phyloP scores from a whole-genome alignment of 2,797 vertebrate genomes.

The Cryptoprocta ferox region DNA sequence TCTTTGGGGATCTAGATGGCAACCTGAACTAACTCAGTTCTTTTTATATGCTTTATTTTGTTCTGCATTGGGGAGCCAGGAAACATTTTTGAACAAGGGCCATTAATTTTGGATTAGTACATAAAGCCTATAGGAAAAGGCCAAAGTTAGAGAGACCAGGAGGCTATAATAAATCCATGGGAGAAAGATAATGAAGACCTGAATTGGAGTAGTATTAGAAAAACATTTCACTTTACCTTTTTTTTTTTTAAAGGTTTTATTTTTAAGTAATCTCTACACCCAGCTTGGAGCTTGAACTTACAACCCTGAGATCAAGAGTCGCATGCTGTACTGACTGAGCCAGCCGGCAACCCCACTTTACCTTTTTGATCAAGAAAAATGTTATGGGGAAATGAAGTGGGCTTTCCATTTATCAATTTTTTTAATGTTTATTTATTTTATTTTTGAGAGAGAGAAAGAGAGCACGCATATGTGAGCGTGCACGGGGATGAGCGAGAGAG shows the following conservation, averaged over 20 bases:
- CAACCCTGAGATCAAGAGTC: background rate
- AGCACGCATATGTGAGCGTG: too few relatives aligned
- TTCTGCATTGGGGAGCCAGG: background rate
- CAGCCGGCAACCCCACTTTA: background rate
- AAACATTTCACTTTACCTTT: background rate
- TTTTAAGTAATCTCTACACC: background rate
- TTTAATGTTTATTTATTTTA: too few relatives aligned
- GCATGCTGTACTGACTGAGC: background rate
- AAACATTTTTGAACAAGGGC: background rate
- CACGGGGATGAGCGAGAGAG: too few relatives aligned
- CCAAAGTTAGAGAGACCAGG: background rate
- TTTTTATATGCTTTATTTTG: background rate
- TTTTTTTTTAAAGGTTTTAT: background rate
- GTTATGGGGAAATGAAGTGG: background rate
- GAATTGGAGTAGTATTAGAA: background rate
- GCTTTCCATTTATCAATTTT: background rate
- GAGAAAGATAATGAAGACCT: background rate
- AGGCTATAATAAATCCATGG: background rate
- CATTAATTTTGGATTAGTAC: background rate
- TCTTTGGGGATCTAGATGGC: background rate
- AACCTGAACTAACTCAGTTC: background rate
- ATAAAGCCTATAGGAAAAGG: background rate
- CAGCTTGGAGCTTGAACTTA: background rate
- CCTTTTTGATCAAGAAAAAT: background rate
- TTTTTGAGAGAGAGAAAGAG: too few relatives aligned